Evolutionary conservation across 1,140 invertebrate species (phyloP), one percentile per base, ranked within the genome.

Genomic region (Rhysida immarginata): DNA sequence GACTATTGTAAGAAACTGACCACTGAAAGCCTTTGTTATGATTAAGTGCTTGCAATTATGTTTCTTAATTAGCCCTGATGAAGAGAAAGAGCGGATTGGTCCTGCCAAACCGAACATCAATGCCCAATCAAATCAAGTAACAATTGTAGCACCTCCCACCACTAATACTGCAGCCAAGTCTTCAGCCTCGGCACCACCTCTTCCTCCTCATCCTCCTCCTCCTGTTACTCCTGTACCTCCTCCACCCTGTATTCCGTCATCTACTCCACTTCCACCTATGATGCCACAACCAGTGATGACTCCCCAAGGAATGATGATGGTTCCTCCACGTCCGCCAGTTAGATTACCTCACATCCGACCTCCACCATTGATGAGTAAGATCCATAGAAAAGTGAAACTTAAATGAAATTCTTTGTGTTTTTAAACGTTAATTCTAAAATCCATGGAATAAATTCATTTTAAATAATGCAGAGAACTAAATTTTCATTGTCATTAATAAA

Each of bases 1-100:
- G 96, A 71, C 92, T 92, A 11, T 73, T 96, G 2, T 69, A 96
- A n/a, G n/a, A n/a, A n/a, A n/a, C n/a, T n/a, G n/a, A n/a, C n/a
- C n/a, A n/a, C n/a, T n/a, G n/a, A n/a, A n/a, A n/a, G n/a, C n/a
- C n/a, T n/a, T n/a, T n/a, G n/a, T n/a, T n/a, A n/a, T n/a, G n/a
- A n/a, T n/a, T n/a, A n/a, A n/a, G n/a, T n/a, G n/a, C n/a, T n/a
- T n/a, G n/a, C n/a, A n/a, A n/a, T n/a, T n/a, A n/a, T n/a, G n/a
- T n/a, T n/a, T n/a, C n/a, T n/a, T n/a, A 35, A 35, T 16, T 8
- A 16, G 2, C 87, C 87, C 0, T 0, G 90, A 96, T 67, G 90
- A 94, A 67, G 88, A 94, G 63, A 94, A 94, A 63, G 91, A 96
- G 53, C 72, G 69, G 59, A 77, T 77, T 59, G 75, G 75, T 8